A percentile compares a stretch with the other conserved stretches of the same genome.
Evolutionary conservation across 2,888 invertebrate species (phyloP).

Genomic region (Napeogenes inachia): DNA sequence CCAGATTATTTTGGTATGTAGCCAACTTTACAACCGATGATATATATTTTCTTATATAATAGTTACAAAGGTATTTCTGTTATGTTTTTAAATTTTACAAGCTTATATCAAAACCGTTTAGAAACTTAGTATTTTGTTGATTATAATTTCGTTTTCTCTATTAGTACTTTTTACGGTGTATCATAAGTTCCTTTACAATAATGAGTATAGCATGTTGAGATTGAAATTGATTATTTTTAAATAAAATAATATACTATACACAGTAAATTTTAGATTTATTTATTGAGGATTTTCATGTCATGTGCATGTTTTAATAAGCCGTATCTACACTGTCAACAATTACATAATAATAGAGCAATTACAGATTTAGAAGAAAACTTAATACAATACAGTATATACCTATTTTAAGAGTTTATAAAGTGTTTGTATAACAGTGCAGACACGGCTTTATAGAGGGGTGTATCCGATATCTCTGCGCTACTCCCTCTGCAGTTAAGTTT

Average conservation of each 20-base stretch:
- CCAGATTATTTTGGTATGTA: slow-evolving; percentile 55
- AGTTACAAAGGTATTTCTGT: slow-evolving; percentile 37
- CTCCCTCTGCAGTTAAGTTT: slow-evolving; percentile 52
- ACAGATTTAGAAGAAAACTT: too few species aligned
- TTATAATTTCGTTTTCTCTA: too few species aligned
- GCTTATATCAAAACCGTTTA: background rate
- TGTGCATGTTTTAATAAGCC: too few species aligned
- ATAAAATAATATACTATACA: background rate
- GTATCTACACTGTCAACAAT: too few species aligned
- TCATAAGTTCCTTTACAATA: slow-evolving; percentile 2
- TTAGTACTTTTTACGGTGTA: too few species aligned
- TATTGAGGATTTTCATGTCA: background rate
- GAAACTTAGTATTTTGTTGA: slow-evolving; percentile 5
- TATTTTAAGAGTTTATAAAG: too few species aligned
- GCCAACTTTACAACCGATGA: slow-evolving; percentile 33
- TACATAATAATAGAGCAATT: too few species aligned
- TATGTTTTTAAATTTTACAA: slow-evolving; percentile 8
- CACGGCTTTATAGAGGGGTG: too few species aligned
- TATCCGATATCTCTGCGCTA: background rate
- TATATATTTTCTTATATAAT: slow-evolving; percentile 59
- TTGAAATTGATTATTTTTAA: slow-evolving; percentile 1
- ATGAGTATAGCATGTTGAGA: background rate
- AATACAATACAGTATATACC: too few species aligned
- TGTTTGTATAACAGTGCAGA: too few species aligned
- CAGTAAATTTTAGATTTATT: background rate